Evolutionary conservation across 2,113 vertebrate species (phyloP).

Genomic region (Poicephalus gulielmi): DNA sequence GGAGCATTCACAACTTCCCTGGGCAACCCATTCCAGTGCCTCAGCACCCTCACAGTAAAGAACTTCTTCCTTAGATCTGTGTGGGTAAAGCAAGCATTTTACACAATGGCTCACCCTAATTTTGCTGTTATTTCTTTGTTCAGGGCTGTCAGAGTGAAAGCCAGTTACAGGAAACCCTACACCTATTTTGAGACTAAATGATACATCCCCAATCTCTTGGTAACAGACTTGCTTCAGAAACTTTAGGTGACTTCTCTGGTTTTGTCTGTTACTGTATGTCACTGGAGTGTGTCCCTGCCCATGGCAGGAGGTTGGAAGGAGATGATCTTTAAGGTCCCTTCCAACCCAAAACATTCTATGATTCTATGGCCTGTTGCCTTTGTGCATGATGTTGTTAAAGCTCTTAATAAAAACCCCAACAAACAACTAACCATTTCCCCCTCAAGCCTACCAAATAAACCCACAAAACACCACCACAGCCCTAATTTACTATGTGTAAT

Average conservation of each 20-base stretch:
- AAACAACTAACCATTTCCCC: background rate
- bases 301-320: background rate
- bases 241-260: rapidly evolving
- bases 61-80: too few species aligned
- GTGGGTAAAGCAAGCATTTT: background rate
- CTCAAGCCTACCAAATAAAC: background rate
- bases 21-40: too few species aligned
- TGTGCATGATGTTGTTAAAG: background rate
- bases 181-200: background rate
- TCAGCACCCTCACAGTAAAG: too few species aligned
- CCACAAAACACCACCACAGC: too few species aligned
- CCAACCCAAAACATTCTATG: background rate
- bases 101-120: background rate
- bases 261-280: background rate
- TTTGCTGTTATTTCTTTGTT: background rate
- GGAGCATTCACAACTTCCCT: too few species aligned
- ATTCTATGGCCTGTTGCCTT: background rate
- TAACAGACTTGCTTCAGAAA: background rate
- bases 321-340: background rate
- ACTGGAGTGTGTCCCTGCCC: background rate
- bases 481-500: background rate
- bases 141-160: background rate
- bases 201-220: background rate
- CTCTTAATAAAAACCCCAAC: background rate
- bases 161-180: background rate